phyloP scores from a whole-genome alignment of 2,113 vertebrate species.

The Hylia prasina region DNA sequence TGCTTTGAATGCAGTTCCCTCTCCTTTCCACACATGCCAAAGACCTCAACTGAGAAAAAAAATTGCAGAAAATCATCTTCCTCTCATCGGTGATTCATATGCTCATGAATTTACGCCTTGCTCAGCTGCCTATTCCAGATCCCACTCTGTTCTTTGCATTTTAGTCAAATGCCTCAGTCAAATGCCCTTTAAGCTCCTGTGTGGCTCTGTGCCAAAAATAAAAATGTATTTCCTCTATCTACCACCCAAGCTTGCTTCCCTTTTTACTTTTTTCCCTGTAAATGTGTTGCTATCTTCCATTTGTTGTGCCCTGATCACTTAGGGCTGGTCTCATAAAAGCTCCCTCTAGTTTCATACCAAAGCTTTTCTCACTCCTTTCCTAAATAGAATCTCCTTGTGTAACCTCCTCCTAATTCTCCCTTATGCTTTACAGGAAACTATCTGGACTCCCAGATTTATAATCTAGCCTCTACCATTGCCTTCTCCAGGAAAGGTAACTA shows the following conservation, averaged over 20 bases:
- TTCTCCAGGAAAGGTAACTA: not conserved
- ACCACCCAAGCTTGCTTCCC: not conserved
- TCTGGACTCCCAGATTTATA: not conserved
- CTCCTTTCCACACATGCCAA: not conserved
- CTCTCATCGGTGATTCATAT: not conserved
- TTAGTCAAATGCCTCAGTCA: constrained; percentile 38
- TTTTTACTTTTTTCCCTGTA: not conserved
- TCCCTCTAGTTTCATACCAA: not conserved
- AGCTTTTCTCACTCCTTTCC: not conserved
- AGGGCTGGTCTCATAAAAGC: not conserved
- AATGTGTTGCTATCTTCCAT: not conserved
- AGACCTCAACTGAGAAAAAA: not conserved
- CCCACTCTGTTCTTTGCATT: not conserved
- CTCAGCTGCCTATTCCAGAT: not conserved
- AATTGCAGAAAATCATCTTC: not conserved
- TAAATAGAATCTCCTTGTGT: not conserved
- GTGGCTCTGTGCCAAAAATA: not conserved
- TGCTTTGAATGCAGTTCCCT: not conserved
- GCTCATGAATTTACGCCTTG: not conserved
- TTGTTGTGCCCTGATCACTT: not conserved
- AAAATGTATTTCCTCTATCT: not conserved
- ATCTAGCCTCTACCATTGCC: not conserved
- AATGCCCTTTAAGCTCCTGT: not conserved
- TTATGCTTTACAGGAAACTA: not conserved
- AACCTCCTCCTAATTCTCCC: not conserved